Conservation (phyloP, 2,888 invertebrate species). For the Drymonia ruficornis region DNA sequence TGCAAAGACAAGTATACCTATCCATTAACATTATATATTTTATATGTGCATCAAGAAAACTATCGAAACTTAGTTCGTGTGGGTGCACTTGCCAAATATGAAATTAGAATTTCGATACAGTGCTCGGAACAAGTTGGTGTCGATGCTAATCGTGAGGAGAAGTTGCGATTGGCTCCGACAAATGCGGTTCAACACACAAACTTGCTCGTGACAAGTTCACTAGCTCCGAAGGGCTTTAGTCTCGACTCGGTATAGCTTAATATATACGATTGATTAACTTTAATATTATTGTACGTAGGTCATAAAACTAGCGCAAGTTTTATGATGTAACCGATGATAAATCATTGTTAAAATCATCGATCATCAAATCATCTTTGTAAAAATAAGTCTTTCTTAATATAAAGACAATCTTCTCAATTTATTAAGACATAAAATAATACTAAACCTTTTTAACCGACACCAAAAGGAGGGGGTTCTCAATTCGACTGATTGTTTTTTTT, state of each 20-base stretch:
- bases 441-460: too few relatives aligned
- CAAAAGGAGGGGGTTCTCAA: too few relatives aligned
- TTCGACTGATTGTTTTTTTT: too few relatives aligned
- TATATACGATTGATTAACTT: slow-evolving; percentile 13
- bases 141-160: slow-evolving; percentile 64
- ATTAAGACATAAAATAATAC: too few relatives aligned
- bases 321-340: background rate
- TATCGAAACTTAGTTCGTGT: slow-evolving; percentile 14
- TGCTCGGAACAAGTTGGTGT: slow-evolving; percentile 59
- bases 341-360: too few relatives aligned
- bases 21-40: too few relatives aligned
- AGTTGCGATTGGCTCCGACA: slow-evolving; percentile 65
- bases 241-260: slow-evolving; percentile 12
- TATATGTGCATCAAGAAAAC: background rate
- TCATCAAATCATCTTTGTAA: too few relatives aligned
- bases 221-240: background rate
- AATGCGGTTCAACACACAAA: slow-evolving; percentile 75
- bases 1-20: too few relatives aligned
- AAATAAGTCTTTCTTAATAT: too few relatives aligned
- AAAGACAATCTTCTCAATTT: too few relatives aligned
- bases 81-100: slow-evolving; percentile 3
- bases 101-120: slow-evolving; percentile 38
- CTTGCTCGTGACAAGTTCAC: slow-evolving; percentile 51
- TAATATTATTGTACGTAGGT: slow-evolving; percentile 9
- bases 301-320: background rate